Evolutionary conservation across 2,113 vertebrate genomes (phyloP), one percentile per base, ranked within the genome.

Genomic region (Ammodytes marinus): DNA sequence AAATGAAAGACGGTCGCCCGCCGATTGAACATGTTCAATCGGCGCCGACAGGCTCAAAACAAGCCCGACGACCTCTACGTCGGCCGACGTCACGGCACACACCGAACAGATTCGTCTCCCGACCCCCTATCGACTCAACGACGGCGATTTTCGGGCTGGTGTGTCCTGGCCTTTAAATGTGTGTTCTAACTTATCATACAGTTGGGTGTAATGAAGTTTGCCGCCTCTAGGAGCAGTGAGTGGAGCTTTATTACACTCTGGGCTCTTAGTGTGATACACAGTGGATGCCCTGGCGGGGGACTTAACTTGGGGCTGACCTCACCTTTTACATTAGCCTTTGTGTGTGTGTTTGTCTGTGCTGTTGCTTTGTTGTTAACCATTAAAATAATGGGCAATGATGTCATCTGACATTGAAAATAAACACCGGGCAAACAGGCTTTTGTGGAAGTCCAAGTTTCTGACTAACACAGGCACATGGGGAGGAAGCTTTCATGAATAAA

Each of bases 401-500:
- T 68, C 13, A 54, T 74, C 65, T 73, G 40, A 42, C 60, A 15
- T 61, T 61, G 39, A 60, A 66, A 57, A 55, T 71, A 65, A 59
- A 66, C 13, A 4, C n/a, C 19, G 39, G 35, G 8, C 17, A 15
- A 11, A 68, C 3, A 14, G 42, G 63, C 60, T 67, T 27, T 66
- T 49, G 17, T 54, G n/a, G 49, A 70, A 43, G 49, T 76, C 67
- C 58, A 87, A 82, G 82, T 63, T 74, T 80, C 39, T 82, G 75
- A 84, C 52, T 76, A 80, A 74, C 59, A 19, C 15, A 6, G 49
- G 58, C 57, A 42, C 67, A 61, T 39, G 17, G 40, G 35, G 35
- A 35, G 57, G 67, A 63, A n/a, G 14, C 2, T 80, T 66, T 82
- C 19, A 72, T 45, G 19, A 78, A 61, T 63, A 83, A 65, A 76